Conservation (phyloP, 1,140 invertebrate species). For the Diachasma alloeum region DNA sequence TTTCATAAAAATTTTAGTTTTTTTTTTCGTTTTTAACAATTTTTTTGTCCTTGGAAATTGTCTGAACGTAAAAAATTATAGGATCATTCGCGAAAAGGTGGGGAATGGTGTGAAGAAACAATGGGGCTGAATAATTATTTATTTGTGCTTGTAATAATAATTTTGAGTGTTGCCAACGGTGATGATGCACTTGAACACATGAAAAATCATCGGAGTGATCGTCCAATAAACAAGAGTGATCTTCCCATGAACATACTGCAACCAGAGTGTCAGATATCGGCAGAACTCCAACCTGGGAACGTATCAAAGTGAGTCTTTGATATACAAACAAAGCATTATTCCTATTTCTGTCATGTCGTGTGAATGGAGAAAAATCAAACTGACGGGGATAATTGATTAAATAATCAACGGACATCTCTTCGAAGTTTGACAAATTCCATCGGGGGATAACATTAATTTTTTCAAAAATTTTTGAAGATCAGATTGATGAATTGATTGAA, state of each 20-base stretch:
- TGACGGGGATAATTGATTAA: no score
- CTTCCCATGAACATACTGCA: conserved; percentile 57
- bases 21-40: not conserved
- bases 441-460: no score
- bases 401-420: no score
- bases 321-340: not conserved
- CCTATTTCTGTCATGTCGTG: no score
- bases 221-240: conserved; percentile 38
- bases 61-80: no score
- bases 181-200: conserved; percentile 29
- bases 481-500: no score
- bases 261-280: conserved; percentile 60
- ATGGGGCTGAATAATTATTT: not conserved
- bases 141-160: not conserved
- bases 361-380: no score
- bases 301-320: conserved; percentile 58
- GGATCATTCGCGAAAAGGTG: not conserved
- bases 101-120: no score
- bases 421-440: no score
- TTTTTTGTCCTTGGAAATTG: not conserved
- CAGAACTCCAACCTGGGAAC: conserved; percentile 54
- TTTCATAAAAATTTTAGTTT: no score
- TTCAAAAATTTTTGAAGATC: no score
- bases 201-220: conserved; percentile 13
- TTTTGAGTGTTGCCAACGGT: conserved; percentile 22